Conservation (phyloP, 2,888 invertebrate species). For the Exephanes ischioxanthus region DNA sequence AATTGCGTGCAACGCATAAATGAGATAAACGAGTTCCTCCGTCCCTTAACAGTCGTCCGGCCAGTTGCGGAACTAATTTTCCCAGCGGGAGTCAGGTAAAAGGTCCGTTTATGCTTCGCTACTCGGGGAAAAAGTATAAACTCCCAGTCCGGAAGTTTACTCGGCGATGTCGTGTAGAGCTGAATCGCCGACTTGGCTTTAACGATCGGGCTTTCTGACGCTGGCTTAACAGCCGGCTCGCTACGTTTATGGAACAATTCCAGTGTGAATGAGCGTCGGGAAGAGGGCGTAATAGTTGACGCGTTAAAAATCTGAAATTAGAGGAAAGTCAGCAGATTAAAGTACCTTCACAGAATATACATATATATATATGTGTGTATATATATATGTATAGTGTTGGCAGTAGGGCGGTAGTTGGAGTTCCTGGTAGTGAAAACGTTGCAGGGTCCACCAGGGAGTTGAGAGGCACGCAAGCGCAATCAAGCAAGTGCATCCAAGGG, state of each 20-base stretch:
- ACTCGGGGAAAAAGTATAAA: constrained; percentile 10
- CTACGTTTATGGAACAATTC: constrained; percentile 49
- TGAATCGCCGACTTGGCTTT: constrained; percentile 43
- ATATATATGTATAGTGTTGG: background rate
- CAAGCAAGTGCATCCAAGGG: constrained; percentile 26
- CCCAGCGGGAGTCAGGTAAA: constrained; percentile 55
- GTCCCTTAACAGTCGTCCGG: background rate
- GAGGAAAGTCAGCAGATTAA: background rate
- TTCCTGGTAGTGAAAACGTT: constrained; percentile 41
- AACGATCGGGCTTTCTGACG: constrained; percentile 57
- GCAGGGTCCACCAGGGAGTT: constrained; percentile 28
- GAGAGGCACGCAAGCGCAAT: constrained; percentile 40
- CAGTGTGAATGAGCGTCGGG: constrained; percentile 33
- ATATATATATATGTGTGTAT: background rate
- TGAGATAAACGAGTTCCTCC: constrained; percentile 5
- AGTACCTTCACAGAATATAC: constrained; percentile 28
- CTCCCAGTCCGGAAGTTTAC: constrained; percentile 2
- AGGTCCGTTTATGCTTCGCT: constrained; percentile 50
- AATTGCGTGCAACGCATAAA: constrained; percentile 30
- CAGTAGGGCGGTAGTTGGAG: background rate
- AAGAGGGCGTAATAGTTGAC: constrained; percentile 23
- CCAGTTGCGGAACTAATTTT: background rate
- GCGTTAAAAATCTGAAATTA: constrained; percentile 39
- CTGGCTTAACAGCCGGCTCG: constrained; percentile 21
- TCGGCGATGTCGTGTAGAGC: constrained; percentile 27